These are phyloP conservation scores for Eupeodes luniger DNA, from an alignment of 2,888 invertebrate species.

Conservation along the genomic window DNA sequence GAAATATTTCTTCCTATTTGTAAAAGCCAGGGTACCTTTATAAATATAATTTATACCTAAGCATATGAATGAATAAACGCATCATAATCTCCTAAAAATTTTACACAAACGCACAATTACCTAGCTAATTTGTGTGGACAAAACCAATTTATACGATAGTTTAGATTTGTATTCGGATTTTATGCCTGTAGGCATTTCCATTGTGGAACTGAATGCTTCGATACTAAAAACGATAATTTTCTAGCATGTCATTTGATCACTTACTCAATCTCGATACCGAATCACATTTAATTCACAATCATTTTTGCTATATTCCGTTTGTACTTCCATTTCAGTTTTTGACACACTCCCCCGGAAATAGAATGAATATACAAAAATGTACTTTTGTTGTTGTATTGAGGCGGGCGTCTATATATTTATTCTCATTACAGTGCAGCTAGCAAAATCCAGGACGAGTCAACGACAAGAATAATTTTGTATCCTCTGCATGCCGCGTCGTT, in stretches of 20 bases:
- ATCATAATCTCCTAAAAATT: not conserved
- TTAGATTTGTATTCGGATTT: slow-evolving; percentile 37
- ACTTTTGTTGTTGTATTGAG: slow-evolving; percentile 36
- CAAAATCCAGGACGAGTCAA: slow-evolving; percentile 41
- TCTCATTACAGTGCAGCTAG: slow-evolving; percentile 9
- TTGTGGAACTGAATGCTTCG: slow-evolving; percentile 60
- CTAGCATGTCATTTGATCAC: slow-evolving; percentile 64
- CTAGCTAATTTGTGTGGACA: slow-evolving; percentile 66
- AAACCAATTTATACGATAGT: slow-evolving; percentile 72
- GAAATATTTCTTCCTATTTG: too few relatives aligned
- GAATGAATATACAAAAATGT: slow-evolving; percentile 9
- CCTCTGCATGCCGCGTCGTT: slow-evolving; percentile 34
- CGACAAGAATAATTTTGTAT: slow-evolving; percentile 37
- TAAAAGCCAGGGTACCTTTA: not conserved
- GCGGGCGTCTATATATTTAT: slow-evolving; percentile 1
- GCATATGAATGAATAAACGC: not conserved
- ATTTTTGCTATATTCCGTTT: slow-evolving; percentile 39
- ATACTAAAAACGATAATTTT: slow-evolving; percentile 51
- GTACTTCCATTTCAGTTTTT: slow-evolving; percentile 60
- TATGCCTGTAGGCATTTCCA: slow-evolving; percentile 32
- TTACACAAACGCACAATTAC: slow-evolving; percentile 59
- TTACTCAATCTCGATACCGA: slow-evolving; percentile 39
- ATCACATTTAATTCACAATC: slow-evolving; percentile 48
- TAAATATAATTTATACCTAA: not conserved
- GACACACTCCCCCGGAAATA: slow-evolving; percentile 64